These are phyloP conservation scores for Urocynchramus pylzowi DNA, from an alignment of 2,113 vertebrate genomes.

Conservation along the genomic window DNA sequence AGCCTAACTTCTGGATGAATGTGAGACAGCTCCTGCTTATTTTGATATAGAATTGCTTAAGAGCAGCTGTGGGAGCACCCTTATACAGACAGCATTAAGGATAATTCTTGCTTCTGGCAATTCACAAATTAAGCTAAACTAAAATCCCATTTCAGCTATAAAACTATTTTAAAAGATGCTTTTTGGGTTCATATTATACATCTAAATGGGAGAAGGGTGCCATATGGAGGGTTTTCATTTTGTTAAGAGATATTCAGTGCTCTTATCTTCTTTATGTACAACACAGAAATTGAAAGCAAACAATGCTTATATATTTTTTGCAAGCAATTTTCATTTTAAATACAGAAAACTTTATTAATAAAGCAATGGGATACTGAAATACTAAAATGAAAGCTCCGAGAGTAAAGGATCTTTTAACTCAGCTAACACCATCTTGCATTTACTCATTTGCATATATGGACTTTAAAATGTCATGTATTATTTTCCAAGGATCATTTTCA, in stretches of 20 bases:
- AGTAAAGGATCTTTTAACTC: background rate
- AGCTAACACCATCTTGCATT: background rate
- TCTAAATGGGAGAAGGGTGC: slow-evolving; percentile 20
- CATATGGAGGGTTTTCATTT: slow-evolving; percentile 39
- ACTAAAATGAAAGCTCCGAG: background rate
- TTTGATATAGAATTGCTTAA: slow-evolving; percentile 31
- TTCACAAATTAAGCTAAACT: slow-evolving; percentile 57
- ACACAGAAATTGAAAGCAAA: background rate
- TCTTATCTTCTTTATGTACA: background rate
- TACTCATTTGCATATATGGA: background rate
- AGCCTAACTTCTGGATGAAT: background rate
- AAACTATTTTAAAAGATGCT: slow-evolving; percentile 32
- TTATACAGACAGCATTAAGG: slow-evolving; percentile 17
- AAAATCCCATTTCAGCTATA: slow-evolving; percentile 28
- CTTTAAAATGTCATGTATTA: background rate
- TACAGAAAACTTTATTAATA: slow-evolving; percentile 22
- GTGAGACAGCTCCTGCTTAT: slow-evolving; percentile 34
- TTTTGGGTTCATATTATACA: slow-evolving; percentile 24
- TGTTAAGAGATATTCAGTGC: background rate
- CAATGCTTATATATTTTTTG: background rate
- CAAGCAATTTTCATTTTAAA: slow-evolving; percentile 37
- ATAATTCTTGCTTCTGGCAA: slow-evolving; percentile 49
- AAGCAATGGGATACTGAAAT: background rate
- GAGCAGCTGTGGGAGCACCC: slow-evolving; percentile 19
- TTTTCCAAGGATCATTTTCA: slow-evolving; percentile 43